These are phyloP conservation scores for Periphyllus acericola DNA, from an alignment of 2,888 invertebrate genomes.

Conservation along the genomic window DNA sequence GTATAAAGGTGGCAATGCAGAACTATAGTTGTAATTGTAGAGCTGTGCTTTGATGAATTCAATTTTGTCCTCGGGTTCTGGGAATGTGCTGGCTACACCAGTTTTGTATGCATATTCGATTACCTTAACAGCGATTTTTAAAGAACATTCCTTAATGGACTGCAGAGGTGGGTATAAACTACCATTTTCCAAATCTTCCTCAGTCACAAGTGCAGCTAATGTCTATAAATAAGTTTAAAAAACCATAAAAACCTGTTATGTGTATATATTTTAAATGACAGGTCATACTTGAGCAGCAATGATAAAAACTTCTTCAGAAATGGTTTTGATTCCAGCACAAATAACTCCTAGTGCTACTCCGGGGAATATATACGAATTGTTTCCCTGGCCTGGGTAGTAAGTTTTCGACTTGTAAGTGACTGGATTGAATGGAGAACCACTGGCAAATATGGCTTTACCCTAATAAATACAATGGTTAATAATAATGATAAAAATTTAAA, in stretches of 20 bases:
- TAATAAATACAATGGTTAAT: slow-evolving; percentile 67
- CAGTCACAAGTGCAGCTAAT: slow-evolving; percentile 82
- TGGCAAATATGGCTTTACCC: slow-evolving; percentile 93
- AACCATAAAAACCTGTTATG: background rate
- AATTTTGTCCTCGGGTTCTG: slow-evolving; percentile 79
- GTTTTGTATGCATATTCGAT: slow-evolving; percentile 84
- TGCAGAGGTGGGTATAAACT: slow-evolving; percentile 91
- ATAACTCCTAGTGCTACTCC: slow-evolving; percentile 93
- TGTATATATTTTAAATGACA: slow-evolving; percentile 20
- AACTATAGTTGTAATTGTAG: slow-evolving; percentile 77
- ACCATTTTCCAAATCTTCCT: slow-evolving; percentile 83
- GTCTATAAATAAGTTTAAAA: slow-evolving; percentile 70
- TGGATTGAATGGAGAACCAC: slow-evolving; percentile 94
- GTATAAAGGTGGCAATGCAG: slow-evolving; percentile 77
- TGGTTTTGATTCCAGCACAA: slow-evolving; percentile 86
- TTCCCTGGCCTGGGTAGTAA: slow-evolving; percentile 94
- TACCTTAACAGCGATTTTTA: slow-evolving; percentile 84
- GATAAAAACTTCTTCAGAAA: slow-evolving; percentile 92
- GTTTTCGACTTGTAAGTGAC: slow-evolving; percentile 83
- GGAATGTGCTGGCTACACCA: slow-evolving; percentile 80
- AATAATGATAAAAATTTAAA: slow-evolving; percentile 35
- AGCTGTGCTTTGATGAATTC: slow-evolving; percentile 82
- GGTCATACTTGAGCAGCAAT: slow-evolving; percentile 83
- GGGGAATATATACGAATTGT: slow-evolving; percentile 98
- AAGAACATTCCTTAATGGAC: slow-evolving; percentile 84